Conservation (phyloP, 1,140 invertebrate species). For the Colletes gigas region DNA sequence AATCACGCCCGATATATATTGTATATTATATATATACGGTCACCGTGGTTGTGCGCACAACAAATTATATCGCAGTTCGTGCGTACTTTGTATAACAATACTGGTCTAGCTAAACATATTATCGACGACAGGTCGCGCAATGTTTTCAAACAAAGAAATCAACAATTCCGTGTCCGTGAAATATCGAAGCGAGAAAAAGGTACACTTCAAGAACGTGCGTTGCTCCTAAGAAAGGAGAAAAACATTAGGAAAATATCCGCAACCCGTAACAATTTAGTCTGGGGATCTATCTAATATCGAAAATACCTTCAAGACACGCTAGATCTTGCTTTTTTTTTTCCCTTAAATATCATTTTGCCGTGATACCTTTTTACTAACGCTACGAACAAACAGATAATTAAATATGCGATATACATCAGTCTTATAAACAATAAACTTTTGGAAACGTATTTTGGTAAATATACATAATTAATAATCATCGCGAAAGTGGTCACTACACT, state of each 20-base stretch:
- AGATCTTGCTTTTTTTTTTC: slow-evolving; percentile 8
- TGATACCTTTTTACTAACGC: neutral
- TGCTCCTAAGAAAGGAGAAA: slow-evolving; percentile 46
- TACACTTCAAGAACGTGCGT: slow-evolving; percentile 45
- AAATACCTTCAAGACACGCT: neutral
- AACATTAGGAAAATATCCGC: slow-evolving; percentile 61
- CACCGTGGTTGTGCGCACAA: slow-evolving; percentile 39
- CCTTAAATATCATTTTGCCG: slow-evolving; percentile 24
- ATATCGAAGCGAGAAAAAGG: slow-evolving; percentile 28
- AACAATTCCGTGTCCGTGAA: slow-evolving; percentile 7
- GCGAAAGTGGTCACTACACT: slow-evolving; percentile 43
- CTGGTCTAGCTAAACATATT: slow-evolving; percentile 24
- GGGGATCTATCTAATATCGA: slow-evolving; percentile 4
- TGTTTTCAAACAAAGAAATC: neutral
- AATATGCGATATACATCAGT: slow-evolving; percentile 46
- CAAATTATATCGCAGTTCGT: slow-evolving; percentile 22
- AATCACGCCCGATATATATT: slow-evolving; percentile 14
- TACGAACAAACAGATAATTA: slow-evolving; percentile 41
- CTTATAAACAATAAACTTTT: slow-evolving; percentile 57
- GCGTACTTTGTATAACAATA: slow-evolving; percentile 43
- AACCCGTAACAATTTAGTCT: slow-evolving; percentile 24
- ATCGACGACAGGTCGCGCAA: neutral
- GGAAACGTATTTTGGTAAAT: slow-evolving; percentile 55
- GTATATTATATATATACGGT: slow-evolving; percentile 23
- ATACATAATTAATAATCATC: slow-evolving; percentile 18